Evolutionary conservation across 2,888 invertebrate species (phyloP).

Genomic region (Torymus tubicola): DNA sequence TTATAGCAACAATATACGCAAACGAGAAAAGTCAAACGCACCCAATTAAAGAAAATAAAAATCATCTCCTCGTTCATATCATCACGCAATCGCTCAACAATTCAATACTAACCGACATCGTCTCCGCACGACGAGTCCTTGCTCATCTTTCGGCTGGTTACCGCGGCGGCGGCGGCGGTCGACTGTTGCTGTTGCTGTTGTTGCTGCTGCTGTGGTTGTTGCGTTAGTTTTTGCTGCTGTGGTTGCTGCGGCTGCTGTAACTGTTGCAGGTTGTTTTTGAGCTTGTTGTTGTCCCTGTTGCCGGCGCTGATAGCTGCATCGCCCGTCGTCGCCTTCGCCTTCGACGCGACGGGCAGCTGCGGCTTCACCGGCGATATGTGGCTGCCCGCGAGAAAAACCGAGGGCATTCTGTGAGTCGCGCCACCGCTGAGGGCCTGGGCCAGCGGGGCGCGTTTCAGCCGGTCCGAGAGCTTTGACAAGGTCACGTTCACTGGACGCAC

Average conservation of each 20-base stretch:
- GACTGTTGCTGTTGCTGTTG: conserved; percentile 28
- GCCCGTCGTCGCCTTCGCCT: conserved; percentile 1
- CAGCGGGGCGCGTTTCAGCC: conserved; percentile 48
- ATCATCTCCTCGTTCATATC: too few relatives aligned
- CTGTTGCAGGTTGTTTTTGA: too few relatives aligned
- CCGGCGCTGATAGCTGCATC: conserved; percentile 24
- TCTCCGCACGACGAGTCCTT: conserved; percentile 55
- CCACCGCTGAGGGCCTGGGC: neutral
- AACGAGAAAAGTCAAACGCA: too few relatives aligned
- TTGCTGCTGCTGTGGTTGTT: too few relatives aligned
- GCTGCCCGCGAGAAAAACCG: conserved; percentile 23
- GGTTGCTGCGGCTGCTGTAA: too few relatives aligned
- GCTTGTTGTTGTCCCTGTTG: neutral
- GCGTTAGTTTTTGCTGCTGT: too few relatives aligned
- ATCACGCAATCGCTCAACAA: too few relatives aligned
- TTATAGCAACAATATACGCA: too few relatives aligned
- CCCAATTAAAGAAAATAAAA: too few relatives aligned
- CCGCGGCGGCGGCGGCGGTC: neutral
- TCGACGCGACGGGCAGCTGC: conserved; percentile 12
- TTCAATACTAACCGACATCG: conserved; percentile 27
- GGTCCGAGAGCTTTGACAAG: conserved; percentile 67
- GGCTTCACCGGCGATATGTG: conserved; percentile 42
- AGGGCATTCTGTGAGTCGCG: conserved; percentile 2
- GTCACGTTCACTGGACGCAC: conserved; percentile 75
- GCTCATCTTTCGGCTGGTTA: conserved; percentile 49